Percentiles rank a stretch among this genome's conserved stretches.
Conservation (phyloP, 2,797 vertebrate genomes). For the Poecile montanus region DNA sequence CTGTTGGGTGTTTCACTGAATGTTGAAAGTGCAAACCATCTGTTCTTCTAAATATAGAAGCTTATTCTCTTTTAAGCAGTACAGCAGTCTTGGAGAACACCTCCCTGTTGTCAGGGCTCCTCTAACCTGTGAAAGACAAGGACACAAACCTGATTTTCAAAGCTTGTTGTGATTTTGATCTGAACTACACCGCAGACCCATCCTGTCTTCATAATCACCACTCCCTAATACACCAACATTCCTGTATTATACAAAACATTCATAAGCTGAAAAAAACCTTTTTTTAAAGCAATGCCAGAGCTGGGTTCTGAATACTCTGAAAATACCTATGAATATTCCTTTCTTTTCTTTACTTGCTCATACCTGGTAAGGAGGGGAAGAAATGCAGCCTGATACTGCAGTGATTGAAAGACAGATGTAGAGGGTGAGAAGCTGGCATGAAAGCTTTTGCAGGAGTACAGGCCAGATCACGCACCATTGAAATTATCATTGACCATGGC, state of each 20-base stretch:
- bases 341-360: background rate
- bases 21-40: background rate
- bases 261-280: background rate
- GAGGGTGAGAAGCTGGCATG: background rate
- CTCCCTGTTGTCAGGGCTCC: background rate
- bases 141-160: background rate
- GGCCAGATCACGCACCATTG: background rate
- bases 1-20: background rate
- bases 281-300: background rate
- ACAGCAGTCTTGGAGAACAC: background rate
- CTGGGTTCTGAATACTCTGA: background rate
- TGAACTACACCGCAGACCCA: background rate
- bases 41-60: background rate
- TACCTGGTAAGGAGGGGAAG: background rate
- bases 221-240: background rate
- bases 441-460: background rate
- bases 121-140: background rate
- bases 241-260: background rate
- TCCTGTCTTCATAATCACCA: background rate
- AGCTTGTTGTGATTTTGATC: background rate
- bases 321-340: background rate
- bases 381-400: background rate
- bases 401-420: background rate
- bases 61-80: background rate
- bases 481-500: slow-evolving; percentile 4